Base-by-base conservation (phyloP, 2,113 vertebrate species). In the Thalassoma bifasciatum region DNA sequence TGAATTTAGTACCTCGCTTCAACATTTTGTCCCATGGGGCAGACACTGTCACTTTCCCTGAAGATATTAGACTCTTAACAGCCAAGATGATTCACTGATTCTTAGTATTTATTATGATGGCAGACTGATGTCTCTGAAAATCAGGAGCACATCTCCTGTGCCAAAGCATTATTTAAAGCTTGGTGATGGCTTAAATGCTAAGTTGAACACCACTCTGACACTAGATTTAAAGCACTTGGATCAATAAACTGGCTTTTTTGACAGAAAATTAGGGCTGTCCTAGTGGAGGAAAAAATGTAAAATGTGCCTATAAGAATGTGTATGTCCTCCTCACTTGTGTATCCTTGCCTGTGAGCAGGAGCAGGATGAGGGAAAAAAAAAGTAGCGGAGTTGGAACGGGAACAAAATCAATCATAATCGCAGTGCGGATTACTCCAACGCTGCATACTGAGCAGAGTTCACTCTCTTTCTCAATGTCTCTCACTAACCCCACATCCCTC, bases 401-500 rank as follows among this genome's bases (percentile, higher is more conserved):
- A 84, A 73, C 75, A 81, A 73, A 86, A 93, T 93, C 91, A 88
- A 91, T 93, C 92, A 91, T 81, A 85, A 86, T 91, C 70, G 53
- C 72, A 21, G 81, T 65, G 82, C 54, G 52, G 79, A 88, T 89
- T 84, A 88, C 89, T 86, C 75, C 60, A 66, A 75, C 63, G n/a
- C 76, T 82, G 84, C 90, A 87, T 90, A 87, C 82, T 76, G 82
- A 88, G 81, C 71, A 86, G 87, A 83, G 79, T 86, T 81, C 75
- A 59, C 78, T 83, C 66, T 58, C 53, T 51, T 23, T 46, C 63
- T 53, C 60, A 14, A 21, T 19, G 16, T 58, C 53, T 53, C 34
- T n/a, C 56, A n/a, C 42, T 49, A 49, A 49, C 46, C 46, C 8
- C 7, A 3, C 44, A 16, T n/a, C 23, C n/a, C 44, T 12, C 13